Evolutionary conservation across 2,797 vertebrate genomes (phyloP).

Genomic region (Hirundo rustica): DNA sequence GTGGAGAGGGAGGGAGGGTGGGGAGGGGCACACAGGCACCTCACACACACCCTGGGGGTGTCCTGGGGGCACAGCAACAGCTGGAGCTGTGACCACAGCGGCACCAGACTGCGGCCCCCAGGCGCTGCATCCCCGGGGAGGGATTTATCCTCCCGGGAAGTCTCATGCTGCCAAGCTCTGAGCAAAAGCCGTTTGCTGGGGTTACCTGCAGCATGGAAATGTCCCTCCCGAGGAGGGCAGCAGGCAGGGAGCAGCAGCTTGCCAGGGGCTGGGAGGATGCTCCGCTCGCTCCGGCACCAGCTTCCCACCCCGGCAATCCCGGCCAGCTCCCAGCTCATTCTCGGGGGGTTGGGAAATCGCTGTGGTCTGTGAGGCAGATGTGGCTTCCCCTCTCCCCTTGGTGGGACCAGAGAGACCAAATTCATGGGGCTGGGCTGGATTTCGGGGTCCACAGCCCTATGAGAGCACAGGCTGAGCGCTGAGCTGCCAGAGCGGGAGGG

Average conservation of each 20-base stretch:
- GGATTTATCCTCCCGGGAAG: neutral
- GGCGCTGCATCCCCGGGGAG: neutral
- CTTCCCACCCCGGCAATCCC: neutral
- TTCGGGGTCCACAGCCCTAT: rapidly evolving
- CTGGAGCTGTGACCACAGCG: neutral
- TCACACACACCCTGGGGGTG: neutral
- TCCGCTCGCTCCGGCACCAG: neutral
- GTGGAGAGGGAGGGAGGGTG: neutral
- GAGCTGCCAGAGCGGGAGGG: neutral
- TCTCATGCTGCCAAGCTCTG: neutral
- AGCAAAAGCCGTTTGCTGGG: neutral
- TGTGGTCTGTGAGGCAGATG: neutral
- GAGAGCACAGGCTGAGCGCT: neutral
- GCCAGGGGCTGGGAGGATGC: neutral
- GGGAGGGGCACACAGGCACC: rapidly evolving
- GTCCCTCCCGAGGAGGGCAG: neutral
- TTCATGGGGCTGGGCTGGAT: neutral
- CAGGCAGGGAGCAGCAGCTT: neutral
- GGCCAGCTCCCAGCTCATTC: neutral
- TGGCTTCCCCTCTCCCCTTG: neutral
- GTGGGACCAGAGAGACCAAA: neutral
- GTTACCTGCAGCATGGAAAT: neutral
- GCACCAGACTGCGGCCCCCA: neutral
- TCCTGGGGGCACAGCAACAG: neutral
- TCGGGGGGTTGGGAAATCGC: neutral